These are phyloP conservation scores for Littorina saxatilis DNA, from an alignment of 1,140 invertebrate genomes.

Conservation along the genomic window DNA sequence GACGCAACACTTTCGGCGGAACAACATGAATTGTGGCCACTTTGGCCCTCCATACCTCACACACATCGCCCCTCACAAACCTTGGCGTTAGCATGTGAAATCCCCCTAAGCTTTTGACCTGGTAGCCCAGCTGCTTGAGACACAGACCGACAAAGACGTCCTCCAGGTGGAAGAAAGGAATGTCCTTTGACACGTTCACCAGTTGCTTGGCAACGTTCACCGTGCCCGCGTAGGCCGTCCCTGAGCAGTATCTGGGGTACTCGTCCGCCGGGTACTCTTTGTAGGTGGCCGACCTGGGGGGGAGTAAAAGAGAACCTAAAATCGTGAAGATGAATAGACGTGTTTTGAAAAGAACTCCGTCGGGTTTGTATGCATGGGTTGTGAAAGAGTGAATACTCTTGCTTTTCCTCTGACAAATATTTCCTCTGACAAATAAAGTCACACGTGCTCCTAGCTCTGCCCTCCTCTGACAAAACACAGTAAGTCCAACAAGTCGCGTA, in stretches of 20 bases:
- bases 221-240: slow-evolving; percentile 73
- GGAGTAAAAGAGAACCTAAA: no score
- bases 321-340: no score
- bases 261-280: slow-evolving; percentile 59
- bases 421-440: no score
- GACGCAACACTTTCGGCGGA: neutral
- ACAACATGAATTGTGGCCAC: neutral
- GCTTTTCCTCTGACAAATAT: no score
- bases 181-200: slow-evolving; percentile 54
- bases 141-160: slow-evolving; percentile 74
- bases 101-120: neutral
- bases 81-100: neutral
- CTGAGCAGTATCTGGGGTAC: slow-evolving; percentile 75
- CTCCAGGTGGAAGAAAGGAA: slow-evolving; percentile 73
- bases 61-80: neutral
- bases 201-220: slow-evolving; percentile 68
- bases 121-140: slow-evolving; percentile 40
- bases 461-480: no score
- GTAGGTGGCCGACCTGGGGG: neutral
- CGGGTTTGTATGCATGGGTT: no score
- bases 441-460: no score
- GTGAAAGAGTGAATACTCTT: no score
- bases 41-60: neutral
- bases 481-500: no score
- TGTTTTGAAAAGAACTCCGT: no score